A percentile compares a stretch with the other conserved stretches of the same genome.
Evolutionary conservation across 2,113 vertebrate species (phyloP).

Genomic region (Cathartes aura): DNA sequence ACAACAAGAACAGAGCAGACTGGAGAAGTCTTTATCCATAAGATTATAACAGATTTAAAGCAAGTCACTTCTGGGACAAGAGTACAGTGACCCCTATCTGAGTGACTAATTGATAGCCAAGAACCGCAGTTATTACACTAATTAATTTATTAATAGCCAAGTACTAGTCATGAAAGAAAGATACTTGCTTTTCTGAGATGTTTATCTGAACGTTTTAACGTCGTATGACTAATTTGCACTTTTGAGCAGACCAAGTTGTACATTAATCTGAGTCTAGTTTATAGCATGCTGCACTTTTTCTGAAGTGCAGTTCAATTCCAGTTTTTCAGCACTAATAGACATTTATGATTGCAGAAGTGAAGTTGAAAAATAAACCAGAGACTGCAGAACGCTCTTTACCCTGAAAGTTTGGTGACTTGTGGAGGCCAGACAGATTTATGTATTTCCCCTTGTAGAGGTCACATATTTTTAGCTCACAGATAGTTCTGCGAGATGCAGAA

Average conservation of each 20-base stretch:
- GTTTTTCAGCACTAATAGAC: constrained; percentile 20
- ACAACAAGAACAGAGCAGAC: background rate
- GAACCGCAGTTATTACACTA: background rate
- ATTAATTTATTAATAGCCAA: constrained; percentile 14
- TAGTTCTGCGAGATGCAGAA: background rate
- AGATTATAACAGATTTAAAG: background rate
- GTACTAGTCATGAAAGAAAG: background rate
- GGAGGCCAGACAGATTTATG: constrained; percentile 29
- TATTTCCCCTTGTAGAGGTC: constrained; percentile 19
- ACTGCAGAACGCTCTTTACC: background rate
- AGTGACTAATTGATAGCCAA: background rate
- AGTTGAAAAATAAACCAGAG: constrained; percentile 27
- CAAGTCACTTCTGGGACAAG: background rate
- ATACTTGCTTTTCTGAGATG: background rate
- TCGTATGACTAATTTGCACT: background rate
- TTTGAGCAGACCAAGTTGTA: background rate
- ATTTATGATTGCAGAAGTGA: constrained; percentile 37
- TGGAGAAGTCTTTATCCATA: background rate
- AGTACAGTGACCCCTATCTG: background rate
- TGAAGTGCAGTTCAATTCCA: background rate
- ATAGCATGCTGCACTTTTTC: background rate
- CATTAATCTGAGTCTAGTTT: background rate
- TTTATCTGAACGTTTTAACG: background rate
- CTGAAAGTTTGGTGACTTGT: constrained; percentile 7
- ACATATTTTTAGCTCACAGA: constrained; percentile 13